Evolutionary conservation across 1,140 invertebrate species (phyloP), one percentile per base, ranked within the genome.

Genomic region (Choristoneura fumiferana): DNA sequence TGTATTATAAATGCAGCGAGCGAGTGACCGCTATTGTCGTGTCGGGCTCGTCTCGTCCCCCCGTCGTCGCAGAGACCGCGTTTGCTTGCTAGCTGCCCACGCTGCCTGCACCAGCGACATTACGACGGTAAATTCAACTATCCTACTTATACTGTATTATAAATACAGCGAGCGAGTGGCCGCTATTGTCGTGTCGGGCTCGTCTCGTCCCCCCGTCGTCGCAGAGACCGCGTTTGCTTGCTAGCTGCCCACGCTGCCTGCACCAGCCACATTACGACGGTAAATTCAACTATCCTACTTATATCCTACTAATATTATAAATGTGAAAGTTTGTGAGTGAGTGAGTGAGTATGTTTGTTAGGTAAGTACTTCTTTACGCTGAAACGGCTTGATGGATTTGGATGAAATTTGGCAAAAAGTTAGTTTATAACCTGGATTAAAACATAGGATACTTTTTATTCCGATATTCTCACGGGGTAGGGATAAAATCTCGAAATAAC

Each of bases 211-310:
- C 9, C 67, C 71, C 18, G 60, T 55, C 36, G 45, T 78, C 57
- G 83, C 80, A 54, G 82, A 84, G 74, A 86, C 83, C 62, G 76
- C 75, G 62, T 86, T 86, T 58, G 83, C 79, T 76, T 85, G 85
- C 76, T 84, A 84, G 81, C 64, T 84, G 83, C 58, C 78, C 81
- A 3, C 62, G 72, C n/a, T 85, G 81, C 43, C 72, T 78, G 1
- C 71, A 83, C 13, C 52, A 69, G 10, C 77, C 71, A 0, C 69
- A 73, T 37, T 87, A 87, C 57, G 81, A 87, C 56, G 81, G 81
- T 84, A 53, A n/a, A 80, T 62, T n/a, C 54, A 57, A 35, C 17
- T 15, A 37, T 4, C 5, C 35, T 17, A 33, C 1, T 5, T 5
- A n/a, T 17, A 49, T 14, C 36, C n/a, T n/a, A n/a, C n/a, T n/a